Base-by-base conservation (phyloP, 2,113 vertebrate genomes). In the Myanophis thanlyinensis region DNA sequence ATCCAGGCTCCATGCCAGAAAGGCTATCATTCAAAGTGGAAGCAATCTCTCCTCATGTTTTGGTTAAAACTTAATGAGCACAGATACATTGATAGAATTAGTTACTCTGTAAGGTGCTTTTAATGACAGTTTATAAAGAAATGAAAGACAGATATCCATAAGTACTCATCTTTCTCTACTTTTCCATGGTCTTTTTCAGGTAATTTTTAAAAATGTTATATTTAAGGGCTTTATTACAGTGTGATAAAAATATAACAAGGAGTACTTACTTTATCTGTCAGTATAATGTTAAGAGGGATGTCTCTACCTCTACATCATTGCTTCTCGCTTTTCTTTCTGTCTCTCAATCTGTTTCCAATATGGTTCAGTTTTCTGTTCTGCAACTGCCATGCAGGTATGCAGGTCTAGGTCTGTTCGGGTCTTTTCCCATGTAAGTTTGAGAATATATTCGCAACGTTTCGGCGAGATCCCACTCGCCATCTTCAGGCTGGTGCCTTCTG, bases 21-120 rank as follows among this genome's bases (percentile, higher is more conserved):
- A 62, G 49, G 53, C 53, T 90, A 44, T 90, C 53, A 59, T 90
- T 59, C 62, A 59, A 89, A 92, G 92, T 93, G 88, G 88, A 93
- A 90, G 46, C 67, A 90, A 49, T 48, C 73, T 85, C 20, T 89
- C 67, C 18, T 12, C 52, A 30, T 59, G 92, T 85, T 92, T 85
- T 93, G 52, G 73, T 86, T 85, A 90, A 92, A 93, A 85, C 30
- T 9, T 54, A 89, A 49, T 89, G n/a, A 85, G n/a, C 22, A 49
- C 47, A 87, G n/a, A 62, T 35, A 85, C 44, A 22, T 25, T 48
- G 11, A 47, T 59, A 86, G 8, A 47, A 51, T 13, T 54, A 44
- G 9, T 53, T 44, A 40, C 56, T 89, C 12, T 49, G 13, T 85
- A n/a, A 48, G 20, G 10, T 35, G 18, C 73, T 80, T 80, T 44